Conservation (phyloP, 2,113 vertebrate species). For the Cyanocitta stelleri region DNA sequence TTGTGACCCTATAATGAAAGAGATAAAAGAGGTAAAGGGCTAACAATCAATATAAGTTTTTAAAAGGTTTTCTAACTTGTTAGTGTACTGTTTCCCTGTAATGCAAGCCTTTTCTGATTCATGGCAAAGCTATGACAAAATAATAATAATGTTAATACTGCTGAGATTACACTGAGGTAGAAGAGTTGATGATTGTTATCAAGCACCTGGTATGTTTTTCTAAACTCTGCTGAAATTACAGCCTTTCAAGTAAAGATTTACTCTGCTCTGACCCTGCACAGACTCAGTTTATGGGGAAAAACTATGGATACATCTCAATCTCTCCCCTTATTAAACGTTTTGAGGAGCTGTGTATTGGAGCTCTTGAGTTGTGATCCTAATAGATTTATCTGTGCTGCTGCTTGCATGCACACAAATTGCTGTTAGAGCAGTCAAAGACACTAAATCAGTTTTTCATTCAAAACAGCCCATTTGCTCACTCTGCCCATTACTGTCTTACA, state of each 20-base stretch:
- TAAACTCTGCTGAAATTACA: slow-evolving; percentile 30
- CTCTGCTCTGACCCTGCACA: slow-evolving; percentile 6
- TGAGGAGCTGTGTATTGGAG: neutral
- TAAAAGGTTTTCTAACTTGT: slow-evolving; percentile 43
- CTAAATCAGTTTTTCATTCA: slow-evolving; percentile 51
- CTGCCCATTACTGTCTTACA: neutral
- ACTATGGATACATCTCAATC: slow-evolving; percentile 25
- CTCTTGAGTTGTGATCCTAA: slow-evolving; percentile 12
- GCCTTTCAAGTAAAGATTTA: slow-evolving; percentile 19
- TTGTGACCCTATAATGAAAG: slow-evolving; percentile 91
- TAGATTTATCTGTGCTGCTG: slow-evolving; percentile 41
- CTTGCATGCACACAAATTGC: slow-evolving; percentile 5
- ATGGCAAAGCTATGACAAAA: slow-evolving; percentile 23
- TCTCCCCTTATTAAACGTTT: slow-evolving; percentile 15
- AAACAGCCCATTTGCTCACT: neutral
- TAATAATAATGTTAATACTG: slow-evolving; percentile 24
- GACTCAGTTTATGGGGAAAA: slow-evolving; percentile 26
- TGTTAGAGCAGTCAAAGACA: slow-evolving; percentile 5
- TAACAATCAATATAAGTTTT: slow-evolving; percentile 36
- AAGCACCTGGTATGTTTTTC: neutral
- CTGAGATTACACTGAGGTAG: slow-evolving; percentile 8
- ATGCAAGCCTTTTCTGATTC: neutral
- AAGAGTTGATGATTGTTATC: neutral
- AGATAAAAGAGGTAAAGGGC: slow-evolving; percentile 65
- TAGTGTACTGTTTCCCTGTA: neutral